Evolutionary conservation across 2,113 vertebrate genomes (phyloP), one percentile per base, ranked within the genome.

Genomic region (Megaleporinus macrocephalus): DNA sequence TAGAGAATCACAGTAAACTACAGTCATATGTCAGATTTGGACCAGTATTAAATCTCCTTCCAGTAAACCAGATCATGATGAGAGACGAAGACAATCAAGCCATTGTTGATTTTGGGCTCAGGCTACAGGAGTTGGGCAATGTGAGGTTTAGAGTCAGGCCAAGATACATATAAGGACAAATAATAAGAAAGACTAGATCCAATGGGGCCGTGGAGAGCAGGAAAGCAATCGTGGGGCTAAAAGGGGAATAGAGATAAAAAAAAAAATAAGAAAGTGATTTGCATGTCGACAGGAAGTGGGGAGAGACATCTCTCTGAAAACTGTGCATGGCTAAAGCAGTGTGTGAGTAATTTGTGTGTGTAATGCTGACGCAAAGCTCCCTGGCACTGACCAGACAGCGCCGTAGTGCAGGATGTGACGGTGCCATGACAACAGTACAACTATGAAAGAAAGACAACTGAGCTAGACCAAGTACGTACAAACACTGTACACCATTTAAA

Each of bases 331-430:
- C 12, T 4, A 61, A 15, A 68, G n/a, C 12, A 22, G 41, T 29
- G 55, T 55, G 65, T 33, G 70, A 49, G 84, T 55, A 33, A 61
- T 59, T 15, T 51, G 61, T 29, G 26, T 30, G 27, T 29, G 22
- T 29, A 66, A 68, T 36, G 62, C 3, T 76, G 72, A 84, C 44
- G 83, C 73, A 80, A 30, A 72, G 87, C 79, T 85, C 71, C 49
- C 73, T 49, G 77, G 49, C 85, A 78, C 74, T 80, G 78, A 79
- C 80, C 59, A 71, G 82, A 75, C 79, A 81, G 88, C 83, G 89
- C 74, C 87, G 87, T 88, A 81, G 62, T 83, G 88, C 82, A 89
- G 87, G 88, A 88, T 86, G 89, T 89, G 87, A 87, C 88, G 14
- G 79, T 72, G 75, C 29, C 65, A 44, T 83, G 86, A 77, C 65